Conservation (phyloP, 2,888 invertebrate genomes). For the Timema podura region DNA sequence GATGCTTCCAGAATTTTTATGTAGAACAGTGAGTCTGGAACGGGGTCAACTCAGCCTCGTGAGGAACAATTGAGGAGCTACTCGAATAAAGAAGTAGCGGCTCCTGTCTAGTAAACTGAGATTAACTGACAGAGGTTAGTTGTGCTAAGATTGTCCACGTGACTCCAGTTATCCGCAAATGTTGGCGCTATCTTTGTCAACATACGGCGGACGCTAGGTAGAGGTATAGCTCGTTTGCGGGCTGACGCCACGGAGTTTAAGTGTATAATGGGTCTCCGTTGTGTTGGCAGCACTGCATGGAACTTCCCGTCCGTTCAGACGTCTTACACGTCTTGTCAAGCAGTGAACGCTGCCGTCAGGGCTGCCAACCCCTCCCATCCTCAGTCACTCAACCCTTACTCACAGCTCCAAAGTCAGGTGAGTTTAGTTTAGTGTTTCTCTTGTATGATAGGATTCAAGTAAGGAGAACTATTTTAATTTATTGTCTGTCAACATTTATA, state of each 20-base stretch:
- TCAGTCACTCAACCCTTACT: constrained; percentile 31
- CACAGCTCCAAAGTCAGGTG: constrained; percentile 32
- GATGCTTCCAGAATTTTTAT: no score
- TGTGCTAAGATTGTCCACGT: background rate
- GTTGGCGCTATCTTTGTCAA: no score
- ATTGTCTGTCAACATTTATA: no score
- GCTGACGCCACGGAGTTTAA: background rate
- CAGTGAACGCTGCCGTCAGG: constrained; percentile 30
- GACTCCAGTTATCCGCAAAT: background rate
- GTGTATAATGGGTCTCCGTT: constrained; percentile 23
- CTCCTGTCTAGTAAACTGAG: no score
- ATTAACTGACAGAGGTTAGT: background rate
- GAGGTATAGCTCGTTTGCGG: no score
- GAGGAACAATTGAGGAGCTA: no score
- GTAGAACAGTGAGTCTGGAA: no score
- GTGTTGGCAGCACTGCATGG: constrained; percentile 41
- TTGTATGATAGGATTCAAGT: no score
- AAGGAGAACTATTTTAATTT: no score
- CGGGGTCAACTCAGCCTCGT: no score
- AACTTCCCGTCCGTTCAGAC: constrained; percentile 42
- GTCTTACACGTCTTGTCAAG: constrained; percentile 45
- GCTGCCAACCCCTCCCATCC: constrained; percentile 23
- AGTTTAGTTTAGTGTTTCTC: background rate
- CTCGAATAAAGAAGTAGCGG: no score
- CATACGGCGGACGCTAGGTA: no score